Percentiles rank a stretch among this genome's conserved stretches.
Conservation (phyloP, 2,797 vertebrate species). For the Sciurus vulgaris region DNA sequence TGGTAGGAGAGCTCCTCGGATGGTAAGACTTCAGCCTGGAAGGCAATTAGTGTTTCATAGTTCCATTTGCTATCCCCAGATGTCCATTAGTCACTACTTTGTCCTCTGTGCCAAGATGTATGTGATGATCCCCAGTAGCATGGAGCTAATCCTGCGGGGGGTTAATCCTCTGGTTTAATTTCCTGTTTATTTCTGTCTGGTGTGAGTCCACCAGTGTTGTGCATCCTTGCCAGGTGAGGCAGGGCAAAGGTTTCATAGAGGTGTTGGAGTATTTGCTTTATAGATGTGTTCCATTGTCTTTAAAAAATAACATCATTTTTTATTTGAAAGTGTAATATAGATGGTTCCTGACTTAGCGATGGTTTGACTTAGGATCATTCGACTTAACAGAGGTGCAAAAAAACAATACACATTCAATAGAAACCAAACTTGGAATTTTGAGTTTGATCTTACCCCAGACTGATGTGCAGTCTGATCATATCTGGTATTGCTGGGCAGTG, state of each 20-base stretch:
- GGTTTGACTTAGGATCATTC: background rate
- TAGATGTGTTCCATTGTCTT: background rate
- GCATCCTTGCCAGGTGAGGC: background rate
- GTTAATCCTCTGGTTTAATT: constrained; percentile 38
- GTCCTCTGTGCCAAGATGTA: background rate
- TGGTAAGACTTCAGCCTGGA: constrained; percentile 64
- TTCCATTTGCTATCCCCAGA: constrained; percentile 42
- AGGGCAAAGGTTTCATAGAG: background rate
- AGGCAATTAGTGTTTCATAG: constrained; percentile 70
- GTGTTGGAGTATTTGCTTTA: background rate
- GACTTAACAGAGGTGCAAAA: background rate
- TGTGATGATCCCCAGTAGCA: background rate
- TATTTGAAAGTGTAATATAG: constrained; percentile 19
- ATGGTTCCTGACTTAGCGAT: background rate
- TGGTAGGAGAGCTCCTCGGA: background rate
- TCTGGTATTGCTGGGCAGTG: background rate
- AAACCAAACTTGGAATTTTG: background rate
- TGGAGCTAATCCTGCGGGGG: constrained; percentile 46
- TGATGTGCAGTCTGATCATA: too few species aligned
- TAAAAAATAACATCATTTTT: constrained; percentile 25
- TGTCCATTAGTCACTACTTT: background rate
- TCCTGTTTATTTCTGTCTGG: constrained; percentile 22
- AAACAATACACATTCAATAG: background rate
- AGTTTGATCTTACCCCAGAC: background rate
- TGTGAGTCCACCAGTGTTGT: background rate